phyloP scores from a whole-genome alignment of 1,140 invertebrate species.

The Apis laboriosa region DNA sequence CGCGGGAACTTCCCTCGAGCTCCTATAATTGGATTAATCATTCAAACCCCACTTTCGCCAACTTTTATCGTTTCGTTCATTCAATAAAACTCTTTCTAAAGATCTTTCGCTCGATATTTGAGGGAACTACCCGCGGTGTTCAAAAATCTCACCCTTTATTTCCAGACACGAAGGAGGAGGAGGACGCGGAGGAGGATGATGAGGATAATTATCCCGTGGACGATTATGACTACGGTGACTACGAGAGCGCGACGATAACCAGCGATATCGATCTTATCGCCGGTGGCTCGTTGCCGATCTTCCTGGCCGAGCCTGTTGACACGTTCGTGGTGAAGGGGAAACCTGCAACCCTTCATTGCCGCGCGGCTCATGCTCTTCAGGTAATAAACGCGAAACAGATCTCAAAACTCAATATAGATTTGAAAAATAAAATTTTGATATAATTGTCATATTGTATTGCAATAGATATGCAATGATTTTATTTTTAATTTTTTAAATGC shows the following conservation, averaged over 20 bases:
- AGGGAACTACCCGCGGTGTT: too few relatives aligned
- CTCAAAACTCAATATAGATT: too few relatives aligned
- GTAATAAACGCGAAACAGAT: constrained; percentile 21
- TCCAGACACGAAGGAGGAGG: constrained; percentile 67
- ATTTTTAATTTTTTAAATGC: too few relatives aligned
- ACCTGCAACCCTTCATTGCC: constrained; percentile 91
- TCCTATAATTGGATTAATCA: constrained; percentile 11
- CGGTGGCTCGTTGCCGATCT: constrained; percentile 86
- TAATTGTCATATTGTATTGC: too few relatives aligned
- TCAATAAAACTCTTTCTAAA: too few relatives aligned
- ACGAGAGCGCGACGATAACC: constrained; percentile 74
- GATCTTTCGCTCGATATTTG: too few relatives aligned
- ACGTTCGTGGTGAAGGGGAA: constrained; percentile 94
- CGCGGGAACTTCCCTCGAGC: not conserved
- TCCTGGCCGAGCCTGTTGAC: constrained; percentile 91
- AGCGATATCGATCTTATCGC: constrained; percentile 79
- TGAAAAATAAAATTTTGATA: too few relatives aligned
- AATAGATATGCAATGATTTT: too few relatives aligned
- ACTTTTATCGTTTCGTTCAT: too few relatives aligned
- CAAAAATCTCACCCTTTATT: constrained; percentile 12
- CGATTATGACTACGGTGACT: constrained; percentile 74
- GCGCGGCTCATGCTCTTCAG: constrained; percentile 90
- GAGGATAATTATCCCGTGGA: constrained; percentile 78
- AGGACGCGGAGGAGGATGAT: constrained; percentile 76
- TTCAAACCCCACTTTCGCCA: not conserved